Percentiles rank a stretch among this genome's conserved stretches.
phyloP scores from a whole-genome alignment of 2,888 invertebrate species.

The Helicoverpa assulta region DNA sequence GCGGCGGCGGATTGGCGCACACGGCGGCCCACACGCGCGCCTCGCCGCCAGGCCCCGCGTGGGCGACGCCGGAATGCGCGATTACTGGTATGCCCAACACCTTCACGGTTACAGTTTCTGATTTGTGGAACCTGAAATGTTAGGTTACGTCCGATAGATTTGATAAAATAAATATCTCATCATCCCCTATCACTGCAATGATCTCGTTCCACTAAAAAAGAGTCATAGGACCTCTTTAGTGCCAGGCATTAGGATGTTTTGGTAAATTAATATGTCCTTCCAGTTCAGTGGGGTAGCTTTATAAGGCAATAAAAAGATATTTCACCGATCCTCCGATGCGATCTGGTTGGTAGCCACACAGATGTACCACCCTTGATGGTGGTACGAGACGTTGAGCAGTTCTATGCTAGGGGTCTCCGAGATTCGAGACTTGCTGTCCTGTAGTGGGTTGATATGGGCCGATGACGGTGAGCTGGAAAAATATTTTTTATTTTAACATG shows the following conservation, averaged over 20 bases:
- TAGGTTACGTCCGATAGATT: too few relatives aligned
- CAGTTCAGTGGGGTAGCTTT: too few relatives aligned
- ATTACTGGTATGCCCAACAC: constrained; percentile 93
- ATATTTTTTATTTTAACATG: background rate
- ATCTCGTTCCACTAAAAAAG: too few relatives aligned
- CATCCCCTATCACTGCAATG: too few relatives aligned
- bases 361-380: constrained; percentile 96
- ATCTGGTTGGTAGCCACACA: constrained; percentile 96
- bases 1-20: constrained; percentile 96
- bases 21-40: constrained; percentile 94
- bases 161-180: too few relatives aligned
- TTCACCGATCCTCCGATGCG: constrained; percentile 93
- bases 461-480: constrained; percentile 74
- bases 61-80: constrained; percentile 91
- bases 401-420: constrained; percentile 93
- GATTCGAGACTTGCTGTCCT: constrained; percentile 92
- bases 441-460: constrained; percentile 75
- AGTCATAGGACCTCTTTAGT: too few relatives aligned
- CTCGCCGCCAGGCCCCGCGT: constrained; percentile 94
- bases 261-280: too few relatives aligned
- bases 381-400: constrained; percentile 96
- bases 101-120: constrained; percentile 95
- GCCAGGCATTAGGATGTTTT: too few relatives aligned
- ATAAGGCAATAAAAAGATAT: background rate
- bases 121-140: constrained; percentile 85